phyloP scores from a whole-genome alignment of 2,113 vertebrate genomes.

The Lycaon pictus region DNA sequence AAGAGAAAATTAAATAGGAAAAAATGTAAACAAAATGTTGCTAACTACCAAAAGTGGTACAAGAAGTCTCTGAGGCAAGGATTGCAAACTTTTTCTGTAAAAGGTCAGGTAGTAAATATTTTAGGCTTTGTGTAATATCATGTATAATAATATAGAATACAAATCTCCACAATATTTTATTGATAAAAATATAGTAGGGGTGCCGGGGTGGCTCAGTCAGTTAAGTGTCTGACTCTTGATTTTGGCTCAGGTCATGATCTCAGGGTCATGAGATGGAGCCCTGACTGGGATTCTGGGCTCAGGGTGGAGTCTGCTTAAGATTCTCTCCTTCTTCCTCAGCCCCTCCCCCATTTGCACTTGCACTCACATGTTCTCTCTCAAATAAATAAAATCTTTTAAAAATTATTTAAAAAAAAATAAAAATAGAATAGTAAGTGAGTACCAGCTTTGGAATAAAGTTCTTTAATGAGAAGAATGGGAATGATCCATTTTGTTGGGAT shows the following conservation, averaged over 20 bases:
- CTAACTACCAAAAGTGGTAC: not conserved
- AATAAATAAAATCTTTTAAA: not conserved
- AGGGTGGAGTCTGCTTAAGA: not conserved
- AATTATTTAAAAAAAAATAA: not conserved
- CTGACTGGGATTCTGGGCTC: not conserved
- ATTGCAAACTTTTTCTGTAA: not conserved
- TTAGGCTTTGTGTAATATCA: not conserved
- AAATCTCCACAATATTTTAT: not conserved
- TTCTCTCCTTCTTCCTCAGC: not conserved
- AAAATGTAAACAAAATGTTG: not conserved
- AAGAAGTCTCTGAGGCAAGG: not conserved
- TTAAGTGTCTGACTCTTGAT: not conserved
- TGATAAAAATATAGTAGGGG: not conserved
- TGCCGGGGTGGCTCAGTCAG: not conserved
- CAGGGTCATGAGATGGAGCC: not conserved
- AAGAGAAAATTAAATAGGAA: conserved; percentile 36
- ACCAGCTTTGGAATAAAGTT: not conserved
- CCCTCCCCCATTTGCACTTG: not conserved
- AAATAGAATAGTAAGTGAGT: not conserved
- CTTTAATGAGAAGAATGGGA: not conserved
- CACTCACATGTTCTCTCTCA: not conserved
- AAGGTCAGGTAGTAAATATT: not conserved
- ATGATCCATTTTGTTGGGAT: not conserved
- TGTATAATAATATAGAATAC: not conserved
- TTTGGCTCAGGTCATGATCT: not conserved